Evolutionary conservation across 2,888 invertebrate species (phyloP).

Genomic region (Resseliella maxima): DNA sequence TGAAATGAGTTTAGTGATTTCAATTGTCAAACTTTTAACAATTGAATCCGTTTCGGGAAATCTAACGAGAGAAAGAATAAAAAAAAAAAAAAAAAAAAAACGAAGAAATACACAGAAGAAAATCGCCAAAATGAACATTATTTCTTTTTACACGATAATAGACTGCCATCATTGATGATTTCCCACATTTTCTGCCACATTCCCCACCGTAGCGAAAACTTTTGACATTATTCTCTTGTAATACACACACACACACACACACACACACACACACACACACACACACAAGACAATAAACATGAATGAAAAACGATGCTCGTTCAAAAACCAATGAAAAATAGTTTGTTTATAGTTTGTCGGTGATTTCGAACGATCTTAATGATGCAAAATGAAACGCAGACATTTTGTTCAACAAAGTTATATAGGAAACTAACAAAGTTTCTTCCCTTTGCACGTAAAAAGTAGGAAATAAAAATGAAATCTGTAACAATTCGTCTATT

Average conservation of each 20-base stretch:
- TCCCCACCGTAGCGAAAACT: background rate
- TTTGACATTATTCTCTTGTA: background rate
- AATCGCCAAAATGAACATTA: background rate
- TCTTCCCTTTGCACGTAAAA: background rate
- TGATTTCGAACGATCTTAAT: constrained; percentile 39
- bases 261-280: too few species aligned
- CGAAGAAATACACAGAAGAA: background rate
- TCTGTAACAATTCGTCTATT: background rate
- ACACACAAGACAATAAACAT: background rate
- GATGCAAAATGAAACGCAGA: constrained; percentile 35
- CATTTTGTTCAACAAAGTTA: background rate
- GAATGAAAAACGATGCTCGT: background rate
- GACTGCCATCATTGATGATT: background rate
- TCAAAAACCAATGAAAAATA: background rate
- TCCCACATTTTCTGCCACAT: background rate
- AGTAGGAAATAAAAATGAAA: background rate
- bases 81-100: too few species aligned
- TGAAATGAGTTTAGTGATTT: constrained; percentile 11
- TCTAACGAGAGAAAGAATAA: background rate
- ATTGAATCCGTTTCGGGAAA: constrained; percentile 38
- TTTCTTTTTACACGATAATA: constrained; percentile 10
- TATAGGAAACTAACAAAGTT: background rate
- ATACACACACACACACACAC: too few species aligned
- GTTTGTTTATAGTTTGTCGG: constrained; percentile 41
- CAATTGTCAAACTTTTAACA: constrained; percentile 37